These are phyloP conservation scores for Cryptophagus acutangulus DNA, from an alignment of 2,888 invertebrate genomes.

Conservation along the genomic window DNA sequence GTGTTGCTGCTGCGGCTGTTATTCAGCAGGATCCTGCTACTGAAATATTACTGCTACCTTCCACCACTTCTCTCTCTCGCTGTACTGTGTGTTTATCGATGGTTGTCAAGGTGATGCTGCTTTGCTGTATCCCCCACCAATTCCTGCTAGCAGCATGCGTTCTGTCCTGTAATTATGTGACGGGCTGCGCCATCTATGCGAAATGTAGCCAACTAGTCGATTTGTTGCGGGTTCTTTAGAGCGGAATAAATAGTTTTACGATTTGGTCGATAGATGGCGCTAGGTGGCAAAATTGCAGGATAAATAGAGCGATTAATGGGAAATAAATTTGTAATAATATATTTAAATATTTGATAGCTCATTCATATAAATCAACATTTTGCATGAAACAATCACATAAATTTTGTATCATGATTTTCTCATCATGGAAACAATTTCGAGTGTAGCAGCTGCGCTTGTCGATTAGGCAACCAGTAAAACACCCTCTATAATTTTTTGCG, in stretches of 20 bases:
- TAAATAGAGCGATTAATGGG: not conserved
- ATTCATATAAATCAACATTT: too few species aligned
- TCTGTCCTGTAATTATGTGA: too few species aligned
- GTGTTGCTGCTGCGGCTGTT: too few species aligned
- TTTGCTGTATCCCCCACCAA: slow-evolving; percentile 22
- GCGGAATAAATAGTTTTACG: not conserved
- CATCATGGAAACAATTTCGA: too few species aligned
- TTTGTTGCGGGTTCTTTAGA: not conserved
- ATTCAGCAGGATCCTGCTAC: too few species aligned
- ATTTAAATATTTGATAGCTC: not conserved
- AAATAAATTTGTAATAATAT: not conserved
- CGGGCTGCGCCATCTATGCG: slow-evolving; percentile 27
- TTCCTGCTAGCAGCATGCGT: slow-evolving; percentile 9
- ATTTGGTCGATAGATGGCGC: not conserved
- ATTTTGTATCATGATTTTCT: too few species aligned
- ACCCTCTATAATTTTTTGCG: too few species aligned
- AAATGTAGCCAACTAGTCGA: not conserved
- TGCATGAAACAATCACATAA: too few species aligned
- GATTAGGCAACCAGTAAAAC: too few species aligned
- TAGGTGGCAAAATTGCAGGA: not conserved
- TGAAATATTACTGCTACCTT: too few species aligned
- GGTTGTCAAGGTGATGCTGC: slow-evolving; percentile 45
- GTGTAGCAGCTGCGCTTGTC: too few species aligned
- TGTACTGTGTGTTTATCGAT: slow-evolving; percentile 19
- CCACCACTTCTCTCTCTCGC: slow-evolving; percentile 12